Evolutionary conservation across 2,797 vertebrate species (phyloP).

Genomic region (Enteromius afrohamiltoni): DNA sequence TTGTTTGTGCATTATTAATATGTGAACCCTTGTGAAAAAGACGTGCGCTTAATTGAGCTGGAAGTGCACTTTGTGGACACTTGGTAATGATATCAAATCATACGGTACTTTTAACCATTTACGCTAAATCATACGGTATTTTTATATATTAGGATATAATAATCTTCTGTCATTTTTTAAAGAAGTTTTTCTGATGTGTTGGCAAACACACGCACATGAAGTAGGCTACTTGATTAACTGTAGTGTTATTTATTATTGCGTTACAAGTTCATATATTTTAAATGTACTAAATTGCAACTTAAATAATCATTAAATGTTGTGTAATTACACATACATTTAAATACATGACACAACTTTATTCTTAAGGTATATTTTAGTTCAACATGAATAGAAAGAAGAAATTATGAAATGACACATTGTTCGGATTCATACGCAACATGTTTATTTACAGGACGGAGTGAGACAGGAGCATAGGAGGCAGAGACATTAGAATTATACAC

Average conservation of each 20-base stretch:
- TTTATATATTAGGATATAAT: background rate
- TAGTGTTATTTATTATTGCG: background rate
- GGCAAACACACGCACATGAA: background rate
- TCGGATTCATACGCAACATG: too few relatives aligned
- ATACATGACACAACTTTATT: background rate
- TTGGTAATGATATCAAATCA: background rate
- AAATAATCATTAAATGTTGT: background rate
- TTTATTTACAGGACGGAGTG: too few relatives aligned
- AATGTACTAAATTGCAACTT: background rate
- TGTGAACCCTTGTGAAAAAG: background rate
- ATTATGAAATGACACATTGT: background rate
- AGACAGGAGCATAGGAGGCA: too few relatives aligned
- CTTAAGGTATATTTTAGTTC: background rate
- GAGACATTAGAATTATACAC: too few relatives aligned
- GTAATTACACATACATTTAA: background rate
- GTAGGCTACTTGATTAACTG: background rate
- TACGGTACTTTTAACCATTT: background rate
- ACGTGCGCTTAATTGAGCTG: background rate
- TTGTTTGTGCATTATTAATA: background rate
- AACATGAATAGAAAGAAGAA: background rate
- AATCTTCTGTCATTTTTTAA: background rate
- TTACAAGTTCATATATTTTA: background rate
- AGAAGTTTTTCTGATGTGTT: background rate
- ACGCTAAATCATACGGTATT: background rate
- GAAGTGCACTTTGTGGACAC: background rate